phyloP scores from a whole-genome alignment of 37 sponge, comb jelly and placozoan genomes.

The Petrosia ficiformis region DNA sequence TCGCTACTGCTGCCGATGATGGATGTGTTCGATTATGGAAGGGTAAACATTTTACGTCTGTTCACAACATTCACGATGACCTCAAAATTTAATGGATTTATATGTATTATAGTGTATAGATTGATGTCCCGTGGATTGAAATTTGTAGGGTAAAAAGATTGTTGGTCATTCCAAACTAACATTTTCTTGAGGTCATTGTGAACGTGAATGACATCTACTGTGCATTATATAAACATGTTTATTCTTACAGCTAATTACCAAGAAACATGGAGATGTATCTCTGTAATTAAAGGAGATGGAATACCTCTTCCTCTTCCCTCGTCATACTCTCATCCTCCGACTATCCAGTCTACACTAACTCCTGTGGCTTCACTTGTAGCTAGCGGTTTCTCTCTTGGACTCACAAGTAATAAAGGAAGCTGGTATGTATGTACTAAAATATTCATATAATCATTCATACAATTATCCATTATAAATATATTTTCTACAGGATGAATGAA shows the following conservation, averaged over 20 bases:
- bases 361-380: no score
- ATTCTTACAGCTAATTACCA: constrained; percentile 74
- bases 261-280: constrained; percentile 78
- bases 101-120: no score
- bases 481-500: no score
- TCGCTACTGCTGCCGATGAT: constrained; percentile 95
- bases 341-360: no score
- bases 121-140: not conserved
- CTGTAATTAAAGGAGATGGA: constrained; percentile 52
- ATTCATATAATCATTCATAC: no score
- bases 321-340: constrained; percentile 5
- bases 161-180: no score
- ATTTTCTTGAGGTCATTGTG: not conserved
- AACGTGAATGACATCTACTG: not conserved
- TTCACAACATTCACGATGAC: not conserved
- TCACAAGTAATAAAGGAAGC: no score
- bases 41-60: constrained; percentile 35
- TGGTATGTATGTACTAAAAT: no score
- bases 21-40: constrained; percentile 91
- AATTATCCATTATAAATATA: no score
- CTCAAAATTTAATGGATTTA: not conserved
- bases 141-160: no score
- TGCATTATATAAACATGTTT: no score
- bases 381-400: no score
- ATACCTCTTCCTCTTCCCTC: not conserved